Evolutionary conservation across 2,113 vertebrate genomes (phyloP), one percentile per base, ranked within the genome.

Genomic region (Progne subis): DNA sequence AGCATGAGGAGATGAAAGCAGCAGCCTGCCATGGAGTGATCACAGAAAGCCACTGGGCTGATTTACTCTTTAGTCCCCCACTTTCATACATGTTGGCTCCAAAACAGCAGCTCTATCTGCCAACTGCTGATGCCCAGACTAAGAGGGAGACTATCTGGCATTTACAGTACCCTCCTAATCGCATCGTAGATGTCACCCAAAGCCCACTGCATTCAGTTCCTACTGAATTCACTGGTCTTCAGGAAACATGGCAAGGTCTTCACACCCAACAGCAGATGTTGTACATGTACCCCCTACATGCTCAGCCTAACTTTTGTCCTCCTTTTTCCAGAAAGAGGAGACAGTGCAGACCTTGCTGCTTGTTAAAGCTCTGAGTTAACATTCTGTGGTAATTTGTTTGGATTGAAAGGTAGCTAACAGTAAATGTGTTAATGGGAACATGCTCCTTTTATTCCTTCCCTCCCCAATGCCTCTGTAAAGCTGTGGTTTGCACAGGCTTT

Each of bases 401-500:
- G 59, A 52, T 76, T 74, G 68, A 94, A 92, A 90, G 41, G 31
- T 37, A 94, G 47, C 52, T 82, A 77, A 77, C 59, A 88, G 43
- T 87, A 83, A 88, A 78, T 56, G 47, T 77, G 82, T 81, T 86
- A 92, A 68, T 83, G 34, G 72, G 64, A 93, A 83, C 56, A 78
- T 41, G 49, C 41, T 93, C 41, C 69, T 77, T 81, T 90, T 88
- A 88, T 92, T 92, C 72, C 68, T 29, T 91, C 2, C 25, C 50
- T 94, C 90, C 85, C 85, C 46, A 81, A 29, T 49, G 85, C n/a
- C 69, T 75, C 82, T 77, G 41, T 41, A 94, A 90, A 95, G 60
- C 85, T 95, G 71, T 88, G 79, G 56, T 90, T 96, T 93, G 82
- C 65, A 46, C 49, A 90, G 88, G 81, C 39, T 90, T 93, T 96